These are phyloP conservation scores for Chrysolina americana DNA, from an alignment of 2,888 invertebrate genomes.

Conservation along the genomic window DNA sequence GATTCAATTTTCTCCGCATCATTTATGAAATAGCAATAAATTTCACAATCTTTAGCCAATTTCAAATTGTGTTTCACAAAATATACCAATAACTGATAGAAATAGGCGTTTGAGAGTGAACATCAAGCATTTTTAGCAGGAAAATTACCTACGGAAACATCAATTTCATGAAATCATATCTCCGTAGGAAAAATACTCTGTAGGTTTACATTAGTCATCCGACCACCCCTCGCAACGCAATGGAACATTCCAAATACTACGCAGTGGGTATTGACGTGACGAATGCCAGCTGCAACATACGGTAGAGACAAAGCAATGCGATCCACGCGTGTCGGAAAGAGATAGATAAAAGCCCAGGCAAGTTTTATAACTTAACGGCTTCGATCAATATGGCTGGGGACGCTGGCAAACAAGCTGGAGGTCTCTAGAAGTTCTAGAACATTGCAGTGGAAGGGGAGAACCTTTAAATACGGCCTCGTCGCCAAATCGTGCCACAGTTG, in stretches of 20 bases:
- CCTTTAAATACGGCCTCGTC: constrained; percentile 30
- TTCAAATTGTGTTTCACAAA: no score
- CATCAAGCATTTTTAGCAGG: no score
- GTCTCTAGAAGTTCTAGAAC: constrained; percentile 28
- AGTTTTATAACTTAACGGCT: neutral
- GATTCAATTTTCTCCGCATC: no score
- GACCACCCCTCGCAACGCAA: neutral
- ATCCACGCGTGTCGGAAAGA: neutral
- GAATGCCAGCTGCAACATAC: constrained; percentile 3
- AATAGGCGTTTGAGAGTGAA: no score
- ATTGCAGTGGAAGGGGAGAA: constrained; percentile 19
- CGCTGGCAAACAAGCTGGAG: neutral
- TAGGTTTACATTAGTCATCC: neutral
- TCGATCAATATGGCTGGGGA: constrained; percentile 24
- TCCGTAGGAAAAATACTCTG: neutral
- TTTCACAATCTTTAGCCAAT: no score
- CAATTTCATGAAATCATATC: neutral
- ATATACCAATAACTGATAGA: no score
- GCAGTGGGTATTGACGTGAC: constrained; percentile 14
- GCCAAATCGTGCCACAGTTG: constrained; percentile 29
- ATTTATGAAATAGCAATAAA: no score
- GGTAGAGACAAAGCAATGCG: neutral
- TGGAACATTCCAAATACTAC: constrained; percentile 28
- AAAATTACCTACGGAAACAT: no score
- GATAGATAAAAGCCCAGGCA: neutral